Conservation (phyloP, 37 sponge, comb jelly and placozoan species). For the Oscarella lobularis region DNA sequence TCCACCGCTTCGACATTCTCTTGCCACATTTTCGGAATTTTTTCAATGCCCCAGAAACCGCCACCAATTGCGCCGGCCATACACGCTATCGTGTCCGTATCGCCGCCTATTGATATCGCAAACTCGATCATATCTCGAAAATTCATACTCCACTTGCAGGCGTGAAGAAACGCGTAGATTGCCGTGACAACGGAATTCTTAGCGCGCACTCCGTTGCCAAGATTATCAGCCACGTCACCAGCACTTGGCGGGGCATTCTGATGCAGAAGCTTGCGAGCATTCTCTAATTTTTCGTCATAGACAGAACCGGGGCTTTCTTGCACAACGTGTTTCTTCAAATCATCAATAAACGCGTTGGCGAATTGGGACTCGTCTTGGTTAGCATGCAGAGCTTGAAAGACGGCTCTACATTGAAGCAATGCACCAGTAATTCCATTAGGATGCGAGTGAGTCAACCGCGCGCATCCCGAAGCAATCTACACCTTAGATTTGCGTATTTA, state of each 20-base stretch:
- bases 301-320: no score
- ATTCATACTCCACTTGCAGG: background rate
- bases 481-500: background rate
- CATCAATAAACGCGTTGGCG: background rate
- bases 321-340: background rate
- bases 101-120: constrained; percentile 69
- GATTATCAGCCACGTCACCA: background rate
- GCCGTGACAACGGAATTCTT: constrained; percentile 58
- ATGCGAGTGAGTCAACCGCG: constrained; percentile 47
- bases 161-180: constrained; percentile 48
- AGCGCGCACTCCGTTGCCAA: constrained; percentile 8
- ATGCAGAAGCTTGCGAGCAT: no score
- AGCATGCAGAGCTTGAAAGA: constrained; percentile 24
- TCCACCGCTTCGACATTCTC: constrained; percentile 21
- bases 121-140: constrained; percentile 43
- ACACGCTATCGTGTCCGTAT: constrained; percentile 71
- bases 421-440: constrained; percentile 41
- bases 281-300: no score
- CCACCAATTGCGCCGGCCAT: constrained; percentile 80
- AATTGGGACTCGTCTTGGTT: background rate
- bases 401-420: constrained; percentile 42
- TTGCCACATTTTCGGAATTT: constrained; percentile 45
- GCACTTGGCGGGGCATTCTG: background rate
- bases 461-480: constrained; percentile 17
- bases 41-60: constrained; percentile 41